Base-by-base conservation (phyloP, 2,113 vertebrate species). In the Strigops habroptila region DNA sequence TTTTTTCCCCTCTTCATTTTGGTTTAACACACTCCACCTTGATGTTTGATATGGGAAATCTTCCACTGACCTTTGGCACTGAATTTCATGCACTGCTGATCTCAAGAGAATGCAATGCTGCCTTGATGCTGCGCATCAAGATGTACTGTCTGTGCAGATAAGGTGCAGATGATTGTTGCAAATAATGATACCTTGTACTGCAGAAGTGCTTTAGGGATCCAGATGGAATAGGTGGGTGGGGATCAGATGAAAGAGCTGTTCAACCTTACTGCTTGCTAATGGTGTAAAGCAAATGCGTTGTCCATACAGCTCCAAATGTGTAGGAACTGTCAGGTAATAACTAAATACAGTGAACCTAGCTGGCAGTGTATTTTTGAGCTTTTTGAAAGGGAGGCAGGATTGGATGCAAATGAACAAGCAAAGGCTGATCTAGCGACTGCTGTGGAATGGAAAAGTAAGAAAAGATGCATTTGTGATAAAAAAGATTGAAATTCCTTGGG, bases 381-480 rank as follows among this genome's bases (percentile, higher is more conserved):
- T 82, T 88, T 79, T 73, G 67, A 76, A 77, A 57, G 28, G 8
- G 15, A 91, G 52, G 37, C 3, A 13, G 44, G 44, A 57, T 27
- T 82, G 83, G 52, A 96, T 94, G 44, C 73, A 96, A 94, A 96
- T 68, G 63, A 90, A 64, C 41, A 89, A 67, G 24, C 6, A 59
- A 48, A 95, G 24, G 60, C 84, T 88, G 51, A 53, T 79, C 62
- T 86, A 21, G 30, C 71, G 41, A 33, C 67, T 12, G 2, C 33
- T 33, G 46, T 44, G 60, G 59, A 86, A 96, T 73, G 82, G 82
- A 77, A 91, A 94, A 80, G 90, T 49, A 92, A 94, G 62, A 53
- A 73, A 92, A 94, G 76, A 95, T 85, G 69, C 30, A 65, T 94
- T 95, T 96, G 43, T 93, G 68, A 93, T 82, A 97, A 97, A 85